These are phyloP conservation scores for Schizothorax lantsangensis DNA, from an alignment of 2,797 vertebrate species.

Conservation along the genomic window DNA sequence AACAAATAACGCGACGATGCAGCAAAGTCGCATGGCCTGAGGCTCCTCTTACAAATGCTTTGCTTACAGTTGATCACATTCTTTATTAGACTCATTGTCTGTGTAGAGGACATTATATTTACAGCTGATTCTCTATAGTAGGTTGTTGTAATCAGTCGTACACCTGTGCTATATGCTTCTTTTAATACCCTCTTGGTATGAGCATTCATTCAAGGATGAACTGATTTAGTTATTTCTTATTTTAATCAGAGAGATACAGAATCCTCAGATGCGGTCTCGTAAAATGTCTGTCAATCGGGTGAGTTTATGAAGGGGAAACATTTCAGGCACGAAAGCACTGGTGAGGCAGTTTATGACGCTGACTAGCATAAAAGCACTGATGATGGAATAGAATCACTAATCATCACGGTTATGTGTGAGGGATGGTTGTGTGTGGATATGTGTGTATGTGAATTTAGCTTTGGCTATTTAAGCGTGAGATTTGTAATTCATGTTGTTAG, in stretches of 20 bases:
- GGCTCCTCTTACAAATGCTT: background rate
- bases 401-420: conserved; percentile 19
- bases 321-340: conserved; percentile 35
- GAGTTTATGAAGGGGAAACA: conserved; percentile 49
- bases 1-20: background rate
- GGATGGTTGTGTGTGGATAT: background rate
- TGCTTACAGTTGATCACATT: conserved; percentile 9
- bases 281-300: conserved; percentile 50
- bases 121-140: background rate
- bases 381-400: conserved; percentile 49
- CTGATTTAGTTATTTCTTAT: conserved; percentile 25
- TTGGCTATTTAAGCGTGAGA: background rate
- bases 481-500: conserved; percentile 15
- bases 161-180: background rate
- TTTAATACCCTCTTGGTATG: background rate
- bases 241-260: conserved; percentile 37
- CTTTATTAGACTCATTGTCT: background rate
- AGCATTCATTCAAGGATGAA: conserved; percentile 5
- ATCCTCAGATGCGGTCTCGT: background rate
- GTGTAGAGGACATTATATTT: background rate
- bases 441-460: background rate
- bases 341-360: conserved; percentile 47
- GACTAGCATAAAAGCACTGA: conserved; percentile 47
- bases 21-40: background rate
- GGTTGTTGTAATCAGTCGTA: background rate